Percentiles rank a stretch among this genome's conserved stretches.
Conservation (phyloP, 2,113 vertebrate genomes). For the Seriola aureovittata region DNA sequence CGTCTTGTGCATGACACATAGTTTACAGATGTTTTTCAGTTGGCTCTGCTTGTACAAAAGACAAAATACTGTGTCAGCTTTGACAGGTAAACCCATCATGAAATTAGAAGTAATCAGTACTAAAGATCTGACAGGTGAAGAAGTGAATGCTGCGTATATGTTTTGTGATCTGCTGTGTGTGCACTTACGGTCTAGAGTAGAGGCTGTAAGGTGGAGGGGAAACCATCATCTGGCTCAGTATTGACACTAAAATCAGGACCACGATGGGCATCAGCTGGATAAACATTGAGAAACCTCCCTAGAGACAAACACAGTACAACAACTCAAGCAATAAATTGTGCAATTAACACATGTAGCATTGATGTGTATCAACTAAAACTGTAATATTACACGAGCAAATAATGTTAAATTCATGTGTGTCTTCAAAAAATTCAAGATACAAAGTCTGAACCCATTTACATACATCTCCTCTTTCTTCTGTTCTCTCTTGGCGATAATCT, state of each 20-base stretch:
- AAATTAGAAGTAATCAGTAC: neutral
- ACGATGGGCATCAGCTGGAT: conserved; percentile 98
- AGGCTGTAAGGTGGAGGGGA: conserved; percentile 96
- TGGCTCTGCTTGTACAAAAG: too few relatives aligned
- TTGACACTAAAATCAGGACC: conserved; percentile 94
- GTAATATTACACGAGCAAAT: neutral
- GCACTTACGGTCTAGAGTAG: conserved; percentile 93
- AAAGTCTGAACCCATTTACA: conserved; percentile 45
- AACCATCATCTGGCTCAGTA: conserved; percentile 97
- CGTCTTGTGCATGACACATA: neutral
- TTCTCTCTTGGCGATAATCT: conserved; percentile 90
- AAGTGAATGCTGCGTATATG: neutral
- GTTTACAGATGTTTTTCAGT: too few relatives aligned
- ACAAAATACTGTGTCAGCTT: too few relatives aligned
- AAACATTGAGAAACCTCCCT: conserved; percentile 99
- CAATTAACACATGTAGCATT: neutral
- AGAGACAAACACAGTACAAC: conserved; percentile 60
- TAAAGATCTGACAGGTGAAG: neutral
- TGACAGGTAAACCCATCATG: too few relatives aligned
- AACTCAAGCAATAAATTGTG: neutral
- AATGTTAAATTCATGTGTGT: neutral
- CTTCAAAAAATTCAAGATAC: too few relatives aligned
- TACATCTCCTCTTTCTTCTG: conserved; percentile 96
- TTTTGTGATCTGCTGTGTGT: neutral
- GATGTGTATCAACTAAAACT: neutral